These are phyloP conservation scores for Alitta virens DNA, from an alignment of 2,888 invertebrate species.

Conservation along the genomic window DNA sequence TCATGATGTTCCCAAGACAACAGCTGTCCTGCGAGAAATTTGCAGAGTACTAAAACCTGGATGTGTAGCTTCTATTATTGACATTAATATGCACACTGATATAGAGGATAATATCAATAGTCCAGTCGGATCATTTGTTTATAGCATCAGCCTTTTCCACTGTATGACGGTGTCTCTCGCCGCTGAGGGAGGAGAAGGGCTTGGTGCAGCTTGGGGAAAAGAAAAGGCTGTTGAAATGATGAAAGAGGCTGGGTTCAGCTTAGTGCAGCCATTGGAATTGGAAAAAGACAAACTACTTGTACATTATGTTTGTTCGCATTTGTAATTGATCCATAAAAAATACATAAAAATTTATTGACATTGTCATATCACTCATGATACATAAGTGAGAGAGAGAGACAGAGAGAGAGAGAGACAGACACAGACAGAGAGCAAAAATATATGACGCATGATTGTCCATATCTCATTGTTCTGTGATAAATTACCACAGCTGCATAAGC, in stretches of 20 bases:
- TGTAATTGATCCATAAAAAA: too few relatives aligned
- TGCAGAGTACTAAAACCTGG: constrained; percentile 7
- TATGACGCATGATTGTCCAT: too few relatives aligned
- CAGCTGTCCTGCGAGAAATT: neutral
- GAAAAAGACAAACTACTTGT: too few relatives aligned
- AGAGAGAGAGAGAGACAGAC: too few relatives aligned
- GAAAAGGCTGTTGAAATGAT: constrained; percentile 7
- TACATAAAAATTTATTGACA: too few relatives aligned
- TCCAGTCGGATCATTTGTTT: neutral
- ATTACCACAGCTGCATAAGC: too few relatives aligned
- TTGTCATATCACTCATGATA: too few relatives aligned
- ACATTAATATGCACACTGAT: neutral
- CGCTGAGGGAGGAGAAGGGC: neutral
- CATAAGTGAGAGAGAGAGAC: too few relatives aligned
- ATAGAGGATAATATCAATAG: constrained; percentile 1
- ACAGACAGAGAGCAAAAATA: too few relatives aligned
- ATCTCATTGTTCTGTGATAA: too few relatives aligned
- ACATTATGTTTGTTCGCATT: too few relatives aligned
- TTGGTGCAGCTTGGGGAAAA: constrained; percentile 11
- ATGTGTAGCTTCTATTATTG: neutral
- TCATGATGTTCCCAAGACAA: constrained; percentile 7
- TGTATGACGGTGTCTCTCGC: constrained; percentile 17
- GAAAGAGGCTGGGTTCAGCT: constrained; percentile 3
- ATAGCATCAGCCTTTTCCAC: constrained; percentile 11
- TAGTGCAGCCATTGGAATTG: too few relatives aligned